phyloP scores from a whole-genome alignment of 2,888 invertebrate species.

The Ptychoptera albimana region DNA sequence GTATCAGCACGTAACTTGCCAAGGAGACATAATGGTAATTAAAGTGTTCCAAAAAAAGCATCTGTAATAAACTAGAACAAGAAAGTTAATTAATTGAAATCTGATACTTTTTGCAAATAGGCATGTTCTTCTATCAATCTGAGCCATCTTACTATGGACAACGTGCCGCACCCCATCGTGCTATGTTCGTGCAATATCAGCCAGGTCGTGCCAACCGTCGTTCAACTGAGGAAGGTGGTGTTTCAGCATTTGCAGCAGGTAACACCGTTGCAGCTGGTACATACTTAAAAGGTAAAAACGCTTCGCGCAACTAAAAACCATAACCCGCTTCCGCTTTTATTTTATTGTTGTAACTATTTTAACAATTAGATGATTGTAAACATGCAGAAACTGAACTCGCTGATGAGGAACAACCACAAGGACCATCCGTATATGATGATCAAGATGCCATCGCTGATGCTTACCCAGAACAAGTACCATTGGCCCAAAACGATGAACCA shows the following conservation, averaged over 20 bases:
- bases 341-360: background rate
- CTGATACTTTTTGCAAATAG: conserved; percentile 2
- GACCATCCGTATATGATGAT: conserved; percentile 17
- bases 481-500: background rate
- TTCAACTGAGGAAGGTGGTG: conserved; percentile 20
- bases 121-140: conserved; percentile 10
- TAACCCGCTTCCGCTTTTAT: background rate
- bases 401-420: conserved; percentile 12
- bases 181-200: conserved; percentile 23
- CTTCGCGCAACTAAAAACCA: background rate
- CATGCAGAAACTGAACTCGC: conserved; percentile 12
- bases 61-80: background rate
- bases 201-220: conserved; percentile 18
- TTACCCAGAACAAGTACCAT: conserved; percentile 17
- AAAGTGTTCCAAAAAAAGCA: background rate
- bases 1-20: conserved; percentile 3
- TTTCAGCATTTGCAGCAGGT: conserved; percentile 28
- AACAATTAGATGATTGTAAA: conserved; percentile 8
- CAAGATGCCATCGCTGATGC: conserved; percentile 28
- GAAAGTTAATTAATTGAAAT: too few species aligned
- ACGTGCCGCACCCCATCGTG: conserved; percentile 16
- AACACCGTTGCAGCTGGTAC: conserved; percentile 26
- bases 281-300: conserved; percentile 22
- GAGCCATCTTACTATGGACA: conserved; percentile 18
- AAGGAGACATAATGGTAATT: conserved; percentile 3